Conservation (phyloP, 1,140 invertebrate genomes). For the Fopius arisanus region DNA sequence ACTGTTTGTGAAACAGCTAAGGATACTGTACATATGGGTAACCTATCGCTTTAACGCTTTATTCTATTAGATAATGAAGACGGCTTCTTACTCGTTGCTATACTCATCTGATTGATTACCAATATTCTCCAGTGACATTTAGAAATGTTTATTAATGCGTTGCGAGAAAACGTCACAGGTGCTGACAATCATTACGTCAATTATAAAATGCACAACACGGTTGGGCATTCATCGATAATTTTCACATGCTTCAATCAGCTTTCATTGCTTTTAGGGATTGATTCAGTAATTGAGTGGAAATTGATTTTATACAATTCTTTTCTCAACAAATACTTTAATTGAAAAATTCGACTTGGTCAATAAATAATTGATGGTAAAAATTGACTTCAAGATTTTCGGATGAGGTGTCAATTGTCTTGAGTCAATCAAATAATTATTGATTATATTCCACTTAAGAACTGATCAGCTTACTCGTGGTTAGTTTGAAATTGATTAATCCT, state of each 20-base stretch:
- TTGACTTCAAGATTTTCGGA: too few relatives aligned
- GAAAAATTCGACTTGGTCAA: too few relatives aligned
- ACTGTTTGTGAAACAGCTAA: not conserved
- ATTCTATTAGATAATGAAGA: not conserved
- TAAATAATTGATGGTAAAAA: too few relatives aligned
- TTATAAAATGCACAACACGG: not conserved
- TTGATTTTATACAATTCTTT: too few relatives aligned
- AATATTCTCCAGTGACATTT: not conserved
- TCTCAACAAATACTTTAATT: too few relatives aligned
- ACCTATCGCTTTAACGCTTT: slow-evolving; percentile 1
- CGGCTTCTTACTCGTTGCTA: not conserved
- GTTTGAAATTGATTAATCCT: slow-evolving; percentile 6
- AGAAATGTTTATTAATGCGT: not conserved
- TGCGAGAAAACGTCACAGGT: not conserved
- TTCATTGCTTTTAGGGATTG: not conserved
- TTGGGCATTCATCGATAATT: not conserved
- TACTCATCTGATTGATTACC: not conserved
- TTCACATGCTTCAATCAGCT: not conserved
- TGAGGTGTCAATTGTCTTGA: too few relatives aligned
- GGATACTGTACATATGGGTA: not conserved
- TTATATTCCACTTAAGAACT: not conserved
- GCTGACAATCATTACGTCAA: not conserved
- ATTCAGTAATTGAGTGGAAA: not conserved
- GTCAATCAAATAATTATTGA: too few relatives aligned
- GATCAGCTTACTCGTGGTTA: slow-evolving; percentile 30